Base-by-base conservation (phyloP, 2,888 invertebrate genomes). In the Elegia similella region DNA sequence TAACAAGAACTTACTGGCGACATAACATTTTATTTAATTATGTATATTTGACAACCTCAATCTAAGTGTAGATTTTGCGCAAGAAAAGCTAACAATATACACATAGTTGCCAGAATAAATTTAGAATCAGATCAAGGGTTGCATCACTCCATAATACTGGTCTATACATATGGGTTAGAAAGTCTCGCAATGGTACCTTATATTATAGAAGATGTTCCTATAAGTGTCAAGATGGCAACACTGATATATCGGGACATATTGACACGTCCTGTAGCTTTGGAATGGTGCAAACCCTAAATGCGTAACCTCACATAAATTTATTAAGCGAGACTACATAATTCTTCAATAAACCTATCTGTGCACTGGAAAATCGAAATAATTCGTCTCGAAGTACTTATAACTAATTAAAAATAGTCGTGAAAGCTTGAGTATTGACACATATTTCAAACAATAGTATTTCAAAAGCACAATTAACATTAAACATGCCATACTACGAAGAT, bases 11-110 rank as follows among this genome's bases (percentile, higher is more conserved):
- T 38, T 55, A 43, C 17, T 53, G 55, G 53, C 57, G 58, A 67
- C 63, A 67, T 60, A 70, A 73, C 67, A 71, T 67, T 64, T 75
- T 72, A 62, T 61, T 63, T 69, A 63, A 70, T 70, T 55, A 67
- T 64, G 58, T 69, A 61, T 67, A 60, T 65, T 59, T 68, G 67
- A 75, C 69, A 73, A 72, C 63, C 67, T 68, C 69, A 63, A 60
- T 66, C 62, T 64, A 64, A 60, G 59, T 62, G 56, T 61, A 53
- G 58, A 32, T 34, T 53, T 63, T 64, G 64, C 64, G 64, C 68
- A 63, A 64, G 65, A 60, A 65, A 70, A 63, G 57, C 63, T 65
- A 64, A 61, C 50, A 38, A 59, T 30, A 42, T 52, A 57, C 30
- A 48, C 12, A 56, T 34, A 34, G 34, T n/a, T 38, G n/a, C 38